Base-by-base conservation (phyloP, 2,888 invertebrate genomes). In the Strigamia transsilvanica region DNA sequence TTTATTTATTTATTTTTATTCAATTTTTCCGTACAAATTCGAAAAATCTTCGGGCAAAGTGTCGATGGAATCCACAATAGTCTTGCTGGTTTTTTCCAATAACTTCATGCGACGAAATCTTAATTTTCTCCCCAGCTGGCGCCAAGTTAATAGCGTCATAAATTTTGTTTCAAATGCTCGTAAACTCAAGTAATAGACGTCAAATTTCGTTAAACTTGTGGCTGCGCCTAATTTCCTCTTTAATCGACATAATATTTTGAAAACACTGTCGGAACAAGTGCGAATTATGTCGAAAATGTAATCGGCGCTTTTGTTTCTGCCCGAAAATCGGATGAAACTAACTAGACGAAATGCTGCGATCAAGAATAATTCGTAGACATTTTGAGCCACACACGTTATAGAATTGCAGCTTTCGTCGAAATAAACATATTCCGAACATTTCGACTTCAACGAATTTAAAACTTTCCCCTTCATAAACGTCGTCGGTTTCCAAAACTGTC, bases 161-260 rank as follows among this genome's bases (percentile, higher is more conserved):
- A 66, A 66, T 66, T 66, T 66, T 7, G 21, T 23, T 66, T 66
- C 61, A 66, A 66, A 66, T 66, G 21, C 61, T 12, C 13, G 61
- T 12, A 66, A 66, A 21, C n/a, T 12, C 21, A 66, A 66, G 18
- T 66, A 66, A 4, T 3, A 21, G 12, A 66, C 23, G n/a, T 66
- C 61, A 66, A 21, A 23, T 21, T 66, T 66, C 0, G 61, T 66
- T 12, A 66, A 66, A 66, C 61, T 66, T 7, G 46, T 46, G 1
- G 1, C 42, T 13, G 42, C 1, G 12, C 12, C 42, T 15, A 15
- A 15, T 21, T 66, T 66, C 21, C 23, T 66, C 21, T 66, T 66
- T 21, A 66, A 66, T 12, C 61, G 61, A 10, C 46, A 13, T 12
- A 46, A 46, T n/a, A 46, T 46, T 46, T 66, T 66, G 21, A 4